Conservation (phyloP, 2,888 invertebrate genomes). For the Spialia ferax region DNA sequence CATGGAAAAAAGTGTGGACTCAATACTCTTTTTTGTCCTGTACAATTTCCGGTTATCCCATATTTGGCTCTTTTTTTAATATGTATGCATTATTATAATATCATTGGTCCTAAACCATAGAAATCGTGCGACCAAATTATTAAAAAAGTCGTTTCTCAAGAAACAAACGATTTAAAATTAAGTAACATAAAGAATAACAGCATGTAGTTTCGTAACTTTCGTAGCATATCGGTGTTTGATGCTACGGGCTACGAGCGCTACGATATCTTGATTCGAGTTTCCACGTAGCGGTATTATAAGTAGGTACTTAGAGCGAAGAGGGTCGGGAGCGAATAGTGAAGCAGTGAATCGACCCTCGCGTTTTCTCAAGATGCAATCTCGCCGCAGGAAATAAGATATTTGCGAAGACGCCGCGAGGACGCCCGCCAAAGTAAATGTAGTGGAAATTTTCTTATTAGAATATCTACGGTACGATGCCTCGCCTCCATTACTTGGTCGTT, state of each 20-base stretch:
- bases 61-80: too few species aligned
- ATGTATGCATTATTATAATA: too few species aligned
- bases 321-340: slow-evolving; percentile 77
- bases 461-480: slow-evolving; percentile 85
- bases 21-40: too few species aligned
- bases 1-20: too few species aligned
- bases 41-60: too few species aligned
- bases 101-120: too few species aligned
- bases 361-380: slow-evolving; percentile 87
- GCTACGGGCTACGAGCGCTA: slow-evolving; percentile 19
- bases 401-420: slow-evolving; percentile 86
- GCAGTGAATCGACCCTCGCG: slow-evolving; percentile 80
- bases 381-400: slow-evolving; percentile 87
- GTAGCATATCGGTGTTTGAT: slow-evolving; percentile 13
- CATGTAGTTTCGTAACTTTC: background rate
- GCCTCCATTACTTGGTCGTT: slow-evolving; percentile 73
- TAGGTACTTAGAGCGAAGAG: slow-evolving; percentile 42
- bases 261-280: slow-evolving; percentile 45
- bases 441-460: slow-evolving; percentile 88
- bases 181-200: background rate
- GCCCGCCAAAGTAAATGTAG: slow-evolving; percentile 86
- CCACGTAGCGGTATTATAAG: slow-evolving; percentile 33
- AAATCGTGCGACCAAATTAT: too few species aligned
- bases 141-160: too few species aligned
- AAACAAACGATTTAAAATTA: background rate